Evolutionary conservation across 2,888 invertebrate genomes (phyloP), one percentile per base, ranked within the genome.

Genomic region (Drosophila koepferae): DNA sequence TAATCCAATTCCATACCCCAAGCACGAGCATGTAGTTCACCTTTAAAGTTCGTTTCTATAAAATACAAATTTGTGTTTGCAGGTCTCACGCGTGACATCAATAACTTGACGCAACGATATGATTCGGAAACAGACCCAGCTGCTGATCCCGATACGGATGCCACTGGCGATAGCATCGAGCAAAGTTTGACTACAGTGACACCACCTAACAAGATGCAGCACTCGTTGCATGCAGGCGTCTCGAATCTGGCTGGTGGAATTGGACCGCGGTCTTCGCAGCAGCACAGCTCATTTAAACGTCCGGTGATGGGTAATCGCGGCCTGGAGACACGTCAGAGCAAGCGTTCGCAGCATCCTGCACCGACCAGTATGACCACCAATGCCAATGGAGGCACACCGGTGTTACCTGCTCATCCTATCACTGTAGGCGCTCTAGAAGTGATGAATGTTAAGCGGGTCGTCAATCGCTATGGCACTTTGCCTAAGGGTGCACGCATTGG

Each of bases 401-500:
- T 67, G n/a, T 40, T 77, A 16, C 49, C 74, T 0, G 82, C 85
- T 4, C 91, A 92, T 72, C 95, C 94, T 85, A 96, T 97, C 40
- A 97, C 97, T 87, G 97, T 98, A 74, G 98, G 98, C 62, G 98
- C 98, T 28, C 94, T 99, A 82, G 99, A 99, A 93, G 98, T 98
- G 79, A 97, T 98, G 94, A 99, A 99, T 94, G 98, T 99, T 60
- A 97, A 98, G 91, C 96, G 98, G 81, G 98, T 98, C 53, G 98
- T 98, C 80, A 98, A 98, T 93, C 95, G 98, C 34, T 99, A 99
- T 92, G 99, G 99, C 20, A 99, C 99, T 12, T 94, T 99, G 90
- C 99, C 99, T 0, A 99, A 99, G 93, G 98, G 97, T 55, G 98
- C 98, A 12, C 95, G 99, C 79, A 99, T 99, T 86, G 99, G 99